Evolutionary conservation across 37 sponge, comb jelly and placozoan genomes (phyloP).

Genomic region (Axinella damicornis): DNA sequence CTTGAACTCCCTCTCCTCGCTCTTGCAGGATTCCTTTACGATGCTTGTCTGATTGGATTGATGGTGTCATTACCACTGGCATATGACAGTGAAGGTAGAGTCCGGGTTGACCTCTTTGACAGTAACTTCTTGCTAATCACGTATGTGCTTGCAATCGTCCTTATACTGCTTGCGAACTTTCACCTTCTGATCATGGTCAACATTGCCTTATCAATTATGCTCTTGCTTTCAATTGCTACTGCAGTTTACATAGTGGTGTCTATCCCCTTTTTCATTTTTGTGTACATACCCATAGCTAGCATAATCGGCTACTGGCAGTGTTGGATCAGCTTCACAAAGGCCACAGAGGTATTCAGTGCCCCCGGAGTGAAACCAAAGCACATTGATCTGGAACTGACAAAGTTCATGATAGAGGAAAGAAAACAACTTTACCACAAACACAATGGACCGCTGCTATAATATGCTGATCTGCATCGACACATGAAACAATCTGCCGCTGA

Average conservation of each 20-base stretch:
- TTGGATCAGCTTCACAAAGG: no score
- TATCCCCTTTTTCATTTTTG: neutral
- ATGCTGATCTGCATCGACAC: no score
- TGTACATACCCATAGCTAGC: neutral
- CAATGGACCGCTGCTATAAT: no score
- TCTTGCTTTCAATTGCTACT: neutral
- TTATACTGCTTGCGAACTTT: conserved; percentile 32
- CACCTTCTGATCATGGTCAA: conserved; percentile 21
- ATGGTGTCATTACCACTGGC: conserved; percentile 23
- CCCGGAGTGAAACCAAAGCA: no score
- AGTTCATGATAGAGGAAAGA: no score
- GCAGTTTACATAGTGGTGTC: neutral
- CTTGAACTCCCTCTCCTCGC: conserved; percentile 19
- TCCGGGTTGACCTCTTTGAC: neutral
- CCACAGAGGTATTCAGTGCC: no score
- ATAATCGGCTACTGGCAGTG: no score
- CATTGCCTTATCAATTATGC: neutral
- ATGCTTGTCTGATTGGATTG: conserved; percentile 13
- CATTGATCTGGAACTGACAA: no score
- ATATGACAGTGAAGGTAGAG: neutral
- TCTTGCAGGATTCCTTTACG: conserved; percentile 13
- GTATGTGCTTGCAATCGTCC: conserved; percentile 1
- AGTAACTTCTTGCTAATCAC: neutral
- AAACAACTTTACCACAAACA: no score
- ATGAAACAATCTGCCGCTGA: no score